These are phyloP conservation scores for Odontamblyopus rebecca DNA, from an alignment of 2,797 vertebrate species.

Conservation along the genomic window DNA sequence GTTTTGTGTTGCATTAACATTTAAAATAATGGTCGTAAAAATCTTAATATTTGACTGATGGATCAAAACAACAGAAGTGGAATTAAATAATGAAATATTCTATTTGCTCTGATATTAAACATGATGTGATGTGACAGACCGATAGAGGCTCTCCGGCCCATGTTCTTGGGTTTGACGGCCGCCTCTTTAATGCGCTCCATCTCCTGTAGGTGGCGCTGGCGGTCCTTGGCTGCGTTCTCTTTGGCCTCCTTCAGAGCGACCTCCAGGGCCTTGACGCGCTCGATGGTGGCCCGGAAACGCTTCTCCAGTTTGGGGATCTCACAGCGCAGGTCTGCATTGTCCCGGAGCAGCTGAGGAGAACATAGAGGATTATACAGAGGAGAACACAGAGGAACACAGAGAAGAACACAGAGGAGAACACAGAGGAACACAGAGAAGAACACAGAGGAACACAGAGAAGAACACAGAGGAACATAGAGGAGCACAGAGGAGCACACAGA, in stretches of 20 bases:
- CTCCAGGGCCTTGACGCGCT: slow-evolving; percentile 92
- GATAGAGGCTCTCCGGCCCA: slow-evolving; percentile 92
- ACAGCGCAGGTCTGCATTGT: slow-evolving; percentile 92
- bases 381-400: too few species aligned
- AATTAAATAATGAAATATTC: too few species aligned
- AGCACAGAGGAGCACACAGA: too few species aligned
- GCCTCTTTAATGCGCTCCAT: slow-evolving; percentile 95
- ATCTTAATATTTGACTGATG: too few species aligned
- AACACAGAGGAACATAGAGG: too few species aligned
- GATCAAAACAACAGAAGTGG: too few species aligned
- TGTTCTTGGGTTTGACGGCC: slow-evolving; percentile 87
- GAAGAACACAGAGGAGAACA: not conserved
- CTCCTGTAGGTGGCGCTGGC: slow-evolving; percentile 90
- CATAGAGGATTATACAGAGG: too few species aligned
- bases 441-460: too few species aligned
- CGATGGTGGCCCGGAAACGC: slow-evolving; percentile 88
- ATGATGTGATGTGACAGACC: slow-evolving; percentile 74
- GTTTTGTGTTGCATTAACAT: too few species aligned
- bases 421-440: too few species aligned
- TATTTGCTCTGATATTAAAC: not conserved
- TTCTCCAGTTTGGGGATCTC: slow-evolving; percentile 97
- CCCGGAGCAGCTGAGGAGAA: slow-evolving; percentile 84
- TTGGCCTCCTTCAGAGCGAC: slow-evolving; percentile 94
- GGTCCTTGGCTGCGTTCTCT: slow-evolving; percentile 90
- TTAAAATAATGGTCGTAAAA: too few species aligned